Evolutionary conservation across 2,113 vertebrate genomes (phyloP), one percentile per base, ranked within the genome.

Genomic region (Sapayoa aenigma): DNA sequence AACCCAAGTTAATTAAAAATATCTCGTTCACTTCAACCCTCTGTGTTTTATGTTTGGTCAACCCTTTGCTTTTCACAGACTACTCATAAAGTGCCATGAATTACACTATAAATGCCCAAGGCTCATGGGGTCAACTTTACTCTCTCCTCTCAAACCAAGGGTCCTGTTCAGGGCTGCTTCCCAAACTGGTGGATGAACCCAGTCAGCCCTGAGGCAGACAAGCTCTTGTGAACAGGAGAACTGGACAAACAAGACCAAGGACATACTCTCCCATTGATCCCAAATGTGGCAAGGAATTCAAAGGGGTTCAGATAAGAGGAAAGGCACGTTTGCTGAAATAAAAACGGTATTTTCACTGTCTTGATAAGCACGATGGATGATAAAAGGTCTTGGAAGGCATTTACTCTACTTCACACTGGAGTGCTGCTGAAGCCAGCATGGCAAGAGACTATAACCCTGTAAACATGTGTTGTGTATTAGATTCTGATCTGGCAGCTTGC

Each of bases 401-500:
- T 97, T 95, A 94, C 86, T 96, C 85, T 89, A 85, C 89, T 95
- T 94, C 93, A 89, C 94, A 90, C 79, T 80, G 89, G 62, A 88
- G 27, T 27, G 79, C 79, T 96, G 90, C 89, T 96, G 95, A 86
- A 96, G 95, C 84, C 94, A 92, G 62, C 89, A 90, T 78, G 84
- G 88, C 94, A 95, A 92, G n/a, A 89, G 86, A 90, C 84, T 86
- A 47, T 84, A 84, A 89, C 50, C 78, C 79, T 28, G 77, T 95
- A 97, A 96, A 90, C 96, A 96, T 90, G 77, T 97, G 97, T 85
- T 97, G 96, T 94, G 94, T 93, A 94, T 97, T 96, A 95, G 59
- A 93, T 96, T 94, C 90, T 95, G 96, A 97, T 97, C 94, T 95
- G 96, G 97, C 97, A 97, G 97, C 71, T 94, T 95, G 95, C 91